Evolutionary conservation across 2,888 invertebrate species (phyloP), one percentile per base, ranked within the genome.

Genomic region (Plagodis pulveraria): DNA sequence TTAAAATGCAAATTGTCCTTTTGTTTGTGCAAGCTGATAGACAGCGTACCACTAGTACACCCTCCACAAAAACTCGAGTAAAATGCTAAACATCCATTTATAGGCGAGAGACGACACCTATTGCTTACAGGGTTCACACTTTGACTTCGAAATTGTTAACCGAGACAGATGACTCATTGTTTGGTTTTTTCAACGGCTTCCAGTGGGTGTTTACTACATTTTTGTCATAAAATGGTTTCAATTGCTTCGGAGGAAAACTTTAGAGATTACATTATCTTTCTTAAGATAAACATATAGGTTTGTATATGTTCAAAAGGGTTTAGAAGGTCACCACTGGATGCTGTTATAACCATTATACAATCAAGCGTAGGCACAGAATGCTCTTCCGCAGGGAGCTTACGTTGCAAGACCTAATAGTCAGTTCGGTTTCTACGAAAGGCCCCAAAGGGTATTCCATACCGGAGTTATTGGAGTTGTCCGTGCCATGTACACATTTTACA

Each of bases 1-100:
- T 88, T 89, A 88, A 88, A 89, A 89, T 91, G 91, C 85, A 90
- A 91, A 91, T 89, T 84, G 79, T 82, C 80, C 84, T 85, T 90
- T 89, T 89, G 89, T 90, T 87, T 86, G 80, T 75, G 73, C 71
- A 70, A 66, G 70, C 69, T 78, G 80, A 85, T 86, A 81, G 82
- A 80, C 82, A 78, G 70, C 69, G 71, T 66, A 63, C 76, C 74
- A 67, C 70, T 69, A 70, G 69, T 61, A 65, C 61, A 63, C 69
- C 61, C 65, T 65, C 66, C 60, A 64, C 71, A 71, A 74, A 75
- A 77, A 80, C 72, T 77, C 77, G 73, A 71, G 81, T 36, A 86
- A 88, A 86, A 87, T 86, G 80, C 80, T 86, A 87, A 87, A 84
- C 78, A 80, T 80, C 83, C 79, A 87, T 89, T 84, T 86, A 83